Conservation (phyloP, 2,113 vertebrate species). For the Diadophis punctatus region DNA sequence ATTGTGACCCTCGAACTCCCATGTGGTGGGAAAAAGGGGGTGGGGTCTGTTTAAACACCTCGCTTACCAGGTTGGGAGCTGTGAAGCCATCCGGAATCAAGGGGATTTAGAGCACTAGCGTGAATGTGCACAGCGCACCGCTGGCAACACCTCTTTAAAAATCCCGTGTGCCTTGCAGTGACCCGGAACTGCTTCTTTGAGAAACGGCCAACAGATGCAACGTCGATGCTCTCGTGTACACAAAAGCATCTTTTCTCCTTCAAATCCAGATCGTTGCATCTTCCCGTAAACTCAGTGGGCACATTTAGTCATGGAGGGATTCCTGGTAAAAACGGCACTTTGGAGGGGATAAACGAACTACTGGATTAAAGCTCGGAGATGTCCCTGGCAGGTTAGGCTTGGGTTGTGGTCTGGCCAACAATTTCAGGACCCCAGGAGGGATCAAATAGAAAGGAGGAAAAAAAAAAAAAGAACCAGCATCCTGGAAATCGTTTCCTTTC, state of each 20-base stretch:
- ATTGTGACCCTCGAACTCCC: background rate
- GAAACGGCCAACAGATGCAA: background rate
- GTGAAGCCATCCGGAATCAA: background rate
- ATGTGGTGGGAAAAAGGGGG: no score
- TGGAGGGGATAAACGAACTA: no score
- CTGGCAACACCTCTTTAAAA: background rate
- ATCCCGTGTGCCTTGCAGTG: background rate
- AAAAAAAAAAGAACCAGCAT: no score
- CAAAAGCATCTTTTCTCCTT: background rate
- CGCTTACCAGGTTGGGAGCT: background rate
- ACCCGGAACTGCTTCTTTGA: background rate
- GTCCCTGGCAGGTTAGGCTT: no score
- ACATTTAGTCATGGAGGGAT: no score
- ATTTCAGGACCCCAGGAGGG: no score
- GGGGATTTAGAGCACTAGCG: background rate
- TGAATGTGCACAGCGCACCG: background rate
- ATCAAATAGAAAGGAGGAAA: no score
- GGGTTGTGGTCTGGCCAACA: no score
- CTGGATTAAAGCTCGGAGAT: no score
- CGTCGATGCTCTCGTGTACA: background rate
- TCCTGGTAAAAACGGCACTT: no score
- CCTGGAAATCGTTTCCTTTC: no score
- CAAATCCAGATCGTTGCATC: no score
- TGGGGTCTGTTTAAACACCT: background rate
- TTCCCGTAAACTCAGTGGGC: background rate